Evolutionary conservation across 2,797 vertebrate genomes (phyloP).

Genomic region (Tauraco hartlaubi): DNA sequence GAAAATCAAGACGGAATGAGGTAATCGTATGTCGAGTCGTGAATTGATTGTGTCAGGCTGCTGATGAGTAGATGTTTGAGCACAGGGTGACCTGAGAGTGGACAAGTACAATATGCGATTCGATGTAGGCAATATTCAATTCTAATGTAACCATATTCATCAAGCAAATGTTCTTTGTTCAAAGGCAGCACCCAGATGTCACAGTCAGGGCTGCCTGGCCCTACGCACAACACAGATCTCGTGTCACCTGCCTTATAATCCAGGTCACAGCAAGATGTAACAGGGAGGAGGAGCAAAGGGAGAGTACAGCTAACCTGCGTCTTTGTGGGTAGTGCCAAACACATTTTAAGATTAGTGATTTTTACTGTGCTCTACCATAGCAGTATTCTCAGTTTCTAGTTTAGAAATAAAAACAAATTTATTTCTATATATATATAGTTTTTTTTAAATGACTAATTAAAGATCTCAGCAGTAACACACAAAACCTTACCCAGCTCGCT

Average conservation of each 20-base stretch:
- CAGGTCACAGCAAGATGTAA: neutral
- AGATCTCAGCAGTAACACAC: neutral
- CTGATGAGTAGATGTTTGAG: neutral
- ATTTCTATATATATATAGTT: neutral
- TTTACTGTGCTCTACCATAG: neutral
- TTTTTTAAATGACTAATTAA: neutral
- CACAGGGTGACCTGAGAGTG: neutral
- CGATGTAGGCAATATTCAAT: neutral
- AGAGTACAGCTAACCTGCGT: neutral
- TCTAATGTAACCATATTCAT: neutral
- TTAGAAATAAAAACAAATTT: neutral
- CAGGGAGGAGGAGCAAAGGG: neutral
- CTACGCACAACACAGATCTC: neutral
- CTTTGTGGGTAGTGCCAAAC: neutral
- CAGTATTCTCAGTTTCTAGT: neutral
- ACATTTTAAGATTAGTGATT: neutral
- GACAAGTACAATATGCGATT: neutral
- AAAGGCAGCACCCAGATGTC: neutral
- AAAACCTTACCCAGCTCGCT: neutral
- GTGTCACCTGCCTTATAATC: neutral
- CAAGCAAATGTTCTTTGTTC: neutral
- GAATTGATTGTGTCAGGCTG: neutral
- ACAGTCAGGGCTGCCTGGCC: neutral
- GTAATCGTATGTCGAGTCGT: neutral
- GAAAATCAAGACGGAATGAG: neutral